Evolutionary conservation across 2,888 invertebrate species (phyloP).

Genomic region (Oscheius sp.): DNA sequence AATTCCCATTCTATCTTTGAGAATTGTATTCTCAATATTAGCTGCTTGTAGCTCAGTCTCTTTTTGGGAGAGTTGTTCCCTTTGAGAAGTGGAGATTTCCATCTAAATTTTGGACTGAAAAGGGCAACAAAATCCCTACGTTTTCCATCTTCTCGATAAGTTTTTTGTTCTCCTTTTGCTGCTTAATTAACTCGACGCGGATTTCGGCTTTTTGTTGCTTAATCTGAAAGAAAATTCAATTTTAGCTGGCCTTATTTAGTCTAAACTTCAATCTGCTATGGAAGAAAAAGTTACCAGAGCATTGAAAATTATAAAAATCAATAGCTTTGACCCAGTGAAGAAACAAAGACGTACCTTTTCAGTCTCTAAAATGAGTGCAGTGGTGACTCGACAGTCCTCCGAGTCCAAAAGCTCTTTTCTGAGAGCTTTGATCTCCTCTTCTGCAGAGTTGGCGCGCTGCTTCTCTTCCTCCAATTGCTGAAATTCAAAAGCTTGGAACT

Average conservation of each 20-base stretch:
- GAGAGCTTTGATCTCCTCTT: slow-evolving; percentile 74
- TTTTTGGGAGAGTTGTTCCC: neutral
- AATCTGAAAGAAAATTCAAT: slow-evolving; percentile 1
- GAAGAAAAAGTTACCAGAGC: neutral
- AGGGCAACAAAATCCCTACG: neutral
- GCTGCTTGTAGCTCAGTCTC: neutral
- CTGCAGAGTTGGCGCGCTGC: neutral
- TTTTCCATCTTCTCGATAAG: neutral
- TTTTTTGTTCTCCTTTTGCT: slow-evolving; percentile 25
- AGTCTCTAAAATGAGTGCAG: slow-evolving; percentile 37
- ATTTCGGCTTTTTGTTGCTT: slow-evolving; percentile 29
- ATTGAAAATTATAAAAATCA: neutral
- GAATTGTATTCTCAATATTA: slow-evolving; percentile 13
- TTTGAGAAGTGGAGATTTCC: neutral
- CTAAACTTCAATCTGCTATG: too few relatives aligned
- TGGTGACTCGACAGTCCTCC: slow-evolving; percentile 37
- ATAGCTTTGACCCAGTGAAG: too few relatives aligned
- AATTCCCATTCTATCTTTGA: neutral
- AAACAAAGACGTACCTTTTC: slow-evolving; percentile 33
- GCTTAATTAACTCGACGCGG: slow-evolving; percentile 9
- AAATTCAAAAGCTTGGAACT: neutral
- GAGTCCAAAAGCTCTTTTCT: slow-evolving; percentile 73
- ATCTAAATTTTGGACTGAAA: neutral
- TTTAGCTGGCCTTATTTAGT: too few relatives aligned
- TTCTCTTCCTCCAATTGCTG: slow-evolving; percentile 9